Base-by-base conservation (phyloP, 1,140 invertebrate genomes). In the Papilio xuthus region DNA sequence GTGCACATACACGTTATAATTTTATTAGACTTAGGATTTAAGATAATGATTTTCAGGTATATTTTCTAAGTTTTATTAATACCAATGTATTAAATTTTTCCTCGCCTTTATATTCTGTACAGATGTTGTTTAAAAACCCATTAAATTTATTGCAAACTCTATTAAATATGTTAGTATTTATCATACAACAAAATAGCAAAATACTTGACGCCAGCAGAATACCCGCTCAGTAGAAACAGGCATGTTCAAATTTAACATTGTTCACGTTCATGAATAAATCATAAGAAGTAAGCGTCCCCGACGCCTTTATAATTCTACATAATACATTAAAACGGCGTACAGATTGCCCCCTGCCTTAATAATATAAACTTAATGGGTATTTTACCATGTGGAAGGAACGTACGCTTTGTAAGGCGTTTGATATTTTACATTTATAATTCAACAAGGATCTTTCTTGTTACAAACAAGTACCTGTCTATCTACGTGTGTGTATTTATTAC, bases 231-330 rank as follows among this genome's bases (percentile, higher is more conserved):
- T 87, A 90, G 86, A 85, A 90, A 87, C 86, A 87, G 88, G 89
- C 90, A 89, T 90, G 89, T 90, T 92, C 88, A 92, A 92, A 93
- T 92, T 91, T 89, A 88, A 88, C 89, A 86, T 90, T 89, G 88
- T 87, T 88, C 88, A 84, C 86, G 85, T 90, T 93, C 90, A 93
- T 93, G 92, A 92, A 93, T 93, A 93, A 92, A 92, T 92, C 92
- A 93, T 92, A 92, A 90, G 89, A 92, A 92, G 86, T 92, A 89
- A 90, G 87, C 86, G 86, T 84, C 88, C 88, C 87, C 86, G 81
- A 84, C 88, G 91, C 92, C 91, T 90, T 93, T 91, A 89, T 92
- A 93, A 93, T 93, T 90, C 91, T 92, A 92, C 90, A 92, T 93
- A 92, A 93, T 92, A 92, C 92, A 93, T 93, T 93, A 92, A 92